Conservation (phyloP, 2,797 vertebrate genomes). For the Arvicola amphibius region DNA sequence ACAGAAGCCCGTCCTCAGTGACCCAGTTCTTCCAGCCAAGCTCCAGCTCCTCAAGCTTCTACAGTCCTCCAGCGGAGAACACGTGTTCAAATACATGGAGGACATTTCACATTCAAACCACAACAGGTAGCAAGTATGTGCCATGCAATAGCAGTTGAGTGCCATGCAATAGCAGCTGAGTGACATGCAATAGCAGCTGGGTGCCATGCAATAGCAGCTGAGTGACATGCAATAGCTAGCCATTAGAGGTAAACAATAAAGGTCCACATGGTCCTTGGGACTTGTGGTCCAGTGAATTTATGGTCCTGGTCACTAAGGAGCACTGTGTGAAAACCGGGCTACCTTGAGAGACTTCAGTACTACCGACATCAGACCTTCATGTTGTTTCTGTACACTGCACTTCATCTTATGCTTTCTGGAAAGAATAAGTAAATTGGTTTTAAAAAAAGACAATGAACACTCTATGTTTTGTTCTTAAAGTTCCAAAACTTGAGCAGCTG, state of each 20-base stretch:
- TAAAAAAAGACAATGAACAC: background rate
- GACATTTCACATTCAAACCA: background rate
- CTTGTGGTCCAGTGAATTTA: background rate
- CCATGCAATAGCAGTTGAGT: background rate
- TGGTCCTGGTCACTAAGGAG: background rate
- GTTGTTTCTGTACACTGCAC: background rate
- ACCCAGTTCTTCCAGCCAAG: background rate
- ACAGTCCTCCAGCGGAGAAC: background rate
- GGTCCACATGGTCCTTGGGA: background rate
- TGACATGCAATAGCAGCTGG: too few species aligned
- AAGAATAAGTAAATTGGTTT: background rate
- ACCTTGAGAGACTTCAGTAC: background rate
- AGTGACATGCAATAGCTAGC: background rate
- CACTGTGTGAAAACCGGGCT: background rate
- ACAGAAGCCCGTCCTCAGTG: background rate
- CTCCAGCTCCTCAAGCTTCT: background rate
- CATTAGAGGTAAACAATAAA: background rate
- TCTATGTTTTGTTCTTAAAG: background rate
- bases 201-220: background rate
- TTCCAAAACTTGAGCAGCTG: background rate
- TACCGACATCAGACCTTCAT: background rate
- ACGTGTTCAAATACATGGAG: background rate
- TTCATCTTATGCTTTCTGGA: background rate
- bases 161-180: background rate
- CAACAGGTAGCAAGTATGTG: background rate